phyloP scores from a whole-genome alignment of 2,797 vertebrate genomes.

The Tiaroga cobitis region DNA sequence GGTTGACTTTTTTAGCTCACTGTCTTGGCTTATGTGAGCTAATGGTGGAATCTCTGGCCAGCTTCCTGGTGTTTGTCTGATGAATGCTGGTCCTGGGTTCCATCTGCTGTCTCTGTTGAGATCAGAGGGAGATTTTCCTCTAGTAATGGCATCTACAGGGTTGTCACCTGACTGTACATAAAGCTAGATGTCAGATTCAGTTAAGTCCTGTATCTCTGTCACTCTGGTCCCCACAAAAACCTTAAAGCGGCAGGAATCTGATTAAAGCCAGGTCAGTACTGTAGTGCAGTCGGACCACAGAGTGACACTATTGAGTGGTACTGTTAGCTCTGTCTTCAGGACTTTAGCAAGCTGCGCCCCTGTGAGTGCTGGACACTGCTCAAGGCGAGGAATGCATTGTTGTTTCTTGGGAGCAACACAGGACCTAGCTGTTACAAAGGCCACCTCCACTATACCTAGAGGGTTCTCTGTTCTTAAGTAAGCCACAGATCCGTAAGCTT shows the following conservation, averaged over 20 bases:
- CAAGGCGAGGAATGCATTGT: neutral
- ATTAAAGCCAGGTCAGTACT: neutral
- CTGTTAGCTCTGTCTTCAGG: neutral
- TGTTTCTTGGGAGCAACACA: neutral
- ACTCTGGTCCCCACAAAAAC: neutral
- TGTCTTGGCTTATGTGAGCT: neutral
- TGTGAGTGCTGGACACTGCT: neutral
- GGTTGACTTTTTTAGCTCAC: neutral
- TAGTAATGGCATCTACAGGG: too few species aligned
- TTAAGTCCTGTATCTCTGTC: too few species aligned
- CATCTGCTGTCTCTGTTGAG: neutral
- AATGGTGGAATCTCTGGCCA: neutral
- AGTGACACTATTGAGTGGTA: slow-evolving; percentile 76
- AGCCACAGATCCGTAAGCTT: neutral
- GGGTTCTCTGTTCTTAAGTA: neutral
- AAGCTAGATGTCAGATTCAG: too few species aligned
- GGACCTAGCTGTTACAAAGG: neutral
- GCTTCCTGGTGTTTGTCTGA: neutral
- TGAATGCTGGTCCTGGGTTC: neutral
- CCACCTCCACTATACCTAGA: neutral
- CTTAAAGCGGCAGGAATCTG: neutral
- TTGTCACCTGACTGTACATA: too few species aligned
- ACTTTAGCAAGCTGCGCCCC: neutral
- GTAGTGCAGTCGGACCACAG: slow-evolving; percentile 33
- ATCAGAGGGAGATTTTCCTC: too few species aligned